Percentiles rank a stretch among this genome's conserved stretches.
Evolutionary conservation across 2,888 invertebrate genomes (phyloP).

Genomic region (Synergus itoensis): DNA sequence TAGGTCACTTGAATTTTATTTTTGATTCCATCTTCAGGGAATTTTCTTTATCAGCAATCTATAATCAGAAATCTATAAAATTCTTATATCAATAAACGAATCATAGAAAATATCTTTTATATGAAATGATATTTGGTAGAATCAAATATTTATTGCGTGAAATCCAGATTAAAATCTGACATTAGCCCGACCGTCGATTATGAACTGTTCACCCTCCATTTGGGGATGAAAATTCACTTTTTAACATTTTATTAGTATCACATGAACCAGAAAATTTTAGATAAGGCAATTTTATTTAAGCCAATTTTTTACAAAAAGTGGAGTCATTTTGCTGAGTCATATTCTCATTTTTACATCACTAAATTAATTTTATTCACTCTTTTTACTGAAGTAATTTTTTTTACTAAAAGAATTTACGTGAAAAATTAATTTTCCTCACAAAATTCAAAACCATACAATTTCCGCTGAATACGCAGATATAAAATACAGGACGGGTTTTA

Average conservation of each 20-base stretch:
- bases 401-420: no score
- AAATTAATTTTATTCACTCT: background rate
- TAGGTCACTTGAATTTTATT: no score
- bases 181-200: background rate
- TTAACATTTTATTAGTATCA: background rate
- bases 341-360: background rate
- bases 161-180: constrained; percentile 16
- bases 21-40: background rate
- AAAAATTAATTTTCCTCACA: no score
- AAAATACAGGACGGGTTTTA: no score
- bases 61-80: background rate
- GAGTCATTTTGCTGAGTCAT: background rate
- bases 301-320: background rate
- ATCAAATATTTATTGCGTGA: constrained; percentile 17
- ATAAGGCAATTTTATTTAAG: background rate
- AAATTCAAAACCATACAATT: no score
- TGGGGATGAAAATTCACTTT: constrained; percentile 1
- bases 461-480: no score
- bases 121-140: background rate
- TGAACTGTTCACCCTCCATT: background rate
- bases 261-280: background rate
- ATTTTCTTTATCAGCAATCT: background rate
- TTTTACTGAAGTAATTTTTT: no score
- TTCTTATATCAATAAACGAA: background rate
- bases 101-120: background rate